These are phyloP conservation scores for Pithys albifrons DNA, from an alignment of 2,113 vertebrate genomes.

Conservation along the genomic window DNA sequence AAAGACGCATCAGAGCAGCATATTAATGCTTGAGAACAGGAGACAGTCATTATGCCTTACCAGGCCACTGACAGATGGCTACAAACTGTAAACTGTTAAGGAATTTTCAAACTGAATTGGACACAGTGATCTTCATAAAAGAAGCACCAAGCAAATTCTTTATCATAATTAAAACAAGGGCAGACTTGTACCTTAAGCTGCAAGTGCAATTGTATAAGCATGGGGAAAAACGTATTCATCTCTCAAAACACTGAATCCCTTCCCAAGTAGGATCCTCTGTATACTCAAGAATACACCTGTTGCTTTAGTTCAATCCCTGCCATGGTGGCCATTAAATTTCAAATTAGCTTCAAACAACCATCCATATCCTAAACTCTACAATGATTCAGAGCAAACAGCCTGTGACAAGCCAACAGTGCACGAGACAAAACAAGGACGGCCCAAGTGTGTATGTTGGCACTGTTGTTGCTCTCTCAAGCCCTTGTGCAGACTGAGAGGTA, in stretches of 20 bases:
- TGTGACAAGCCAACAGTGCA: not conserved
- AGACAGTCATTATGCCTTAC: not conserved
- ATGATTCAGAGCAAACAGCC: not conserved
- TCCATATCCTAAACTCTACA: not conserved
- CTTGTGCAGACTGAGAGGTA: not conserved
- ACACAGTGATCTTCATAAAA: not conserved
- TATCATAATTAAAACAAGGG: not conserved
- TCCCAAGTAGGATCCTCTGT: not conserved
- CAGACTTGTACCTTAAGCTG: not conserved
- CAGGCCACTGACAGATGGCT: slow-evolving; percentile 11
- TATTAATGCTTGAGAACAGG: not conserved
- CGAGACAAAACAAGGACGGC: accelerated
- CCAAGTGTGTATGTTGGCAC: too few species aligned
- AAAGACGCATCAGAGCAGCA: not conserved
- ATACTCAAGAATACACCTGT: not conserved
- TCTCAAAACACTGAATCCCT: not conserved
- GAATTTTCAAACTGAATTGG: not conserved
- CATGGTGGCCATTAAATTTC: not conserved
- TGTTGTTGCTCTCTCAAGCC: not conserved
- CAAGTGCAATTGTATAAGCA: not conserved
- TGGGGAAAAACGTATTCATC: not conserved
- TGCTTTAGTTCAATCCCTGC: not conserved
- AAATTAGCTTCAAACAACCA: not conserved
- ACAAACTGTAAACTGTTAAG: not conserved
- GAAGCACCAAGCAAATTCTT: not conserved